A percentile compares a stretch with the other conserved stretches of the same genome.
Evolutionary conservation across 1,140 invertebrate genomes (phyloP).

Genomic region (Brachionus manjavacas): DNA sequence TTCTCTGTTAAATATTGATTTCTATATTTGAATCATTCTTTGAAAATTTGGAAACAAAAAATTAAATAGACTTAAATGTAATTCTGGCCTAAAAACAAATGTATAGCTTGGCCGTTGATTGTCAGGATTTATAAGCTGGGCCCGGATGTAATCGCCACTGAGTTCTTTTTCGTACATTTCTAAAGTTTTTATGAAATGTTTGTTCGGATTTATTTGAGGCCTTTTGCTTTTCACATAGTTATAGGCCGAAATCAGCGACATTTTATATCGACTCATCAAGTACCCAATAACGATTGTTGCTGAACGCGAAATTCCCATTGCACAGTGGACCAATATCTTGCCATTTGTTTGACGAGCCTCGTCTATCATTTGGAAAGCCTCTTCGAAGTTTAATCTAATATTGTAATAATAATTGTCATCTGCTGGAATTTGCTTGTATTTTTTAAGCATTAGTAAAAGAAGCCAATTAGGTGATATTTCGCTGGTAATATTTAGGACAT

Average conservation of each 20-base stretch:
- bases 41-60: background rate
- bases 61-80: background rate
- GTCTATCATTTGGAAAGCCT: constrained; percentile 43
- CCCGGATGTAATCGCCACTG: background rate
- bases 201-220: background rate
- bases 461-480: background rate
- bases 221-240: background rate
- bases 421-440: constrained; percentile 38
- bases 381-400: constrained; percentile 42
- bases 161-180: constrained; percentile 7
- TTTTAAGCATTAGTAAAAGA: background rate
- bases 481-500: background rate
- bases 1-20: background rate
- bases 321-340: constrained; percentile 43
- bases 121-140: background rate
- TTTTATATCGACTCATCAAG: constrained; percentile 10
- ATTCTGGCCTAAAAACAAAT: background rate
- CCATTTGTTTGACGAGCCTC: constrained; percentile 36
- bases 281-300: constrained; percentile 38
- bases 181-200: background rate
- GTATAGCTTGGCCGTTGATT: background rate
- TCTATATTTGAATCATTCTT: background rate
- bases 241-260: background rate
- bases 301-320: constrained; percentile 44
- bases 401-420: constrained; percentile 42